phyloP scores from a whole-genome alignment of 35 echinoderm and acorn worm genomes.

The Ptychodera flava region DNA sequence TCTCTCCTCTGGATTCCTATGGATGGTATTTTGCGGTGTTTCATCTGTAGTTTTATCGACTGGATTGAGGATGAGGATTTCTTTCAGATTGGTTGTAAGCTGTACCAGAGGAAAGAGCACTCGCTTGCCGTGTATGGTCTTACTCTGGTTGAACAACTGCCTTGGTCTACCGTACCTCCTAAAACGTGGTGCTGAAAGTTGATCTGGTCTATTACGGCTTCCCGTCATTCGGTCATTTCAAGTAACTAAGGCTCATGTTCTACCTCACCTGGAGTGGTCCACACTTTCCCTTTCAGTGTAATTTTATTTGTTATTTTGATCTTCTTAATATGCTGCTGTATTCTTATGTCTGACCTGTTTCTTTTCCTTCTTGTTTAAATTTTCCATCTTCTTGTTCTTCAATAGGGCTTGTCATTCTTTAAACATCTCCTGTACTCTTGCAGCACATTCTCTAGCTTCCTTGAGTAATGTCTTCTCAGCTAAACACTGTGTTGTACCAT shows the following conservation, averaged over 20 bases:
- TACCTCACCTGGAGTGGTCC: background rate
- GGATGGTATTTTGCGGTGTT: background rate
- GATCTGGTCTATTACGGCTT: background rate
- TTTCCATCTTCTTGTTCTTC: background rate
- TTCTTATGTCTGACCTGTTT: conserved; percentile 8
- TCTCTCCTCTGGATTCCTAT: background rate
- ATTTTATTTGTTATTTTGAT: conserved; percentile 24
- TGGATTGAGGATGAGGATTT: background rate
- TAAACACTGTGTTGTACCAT: background rate
- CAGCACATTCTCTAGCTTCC: conserved; percentile 1
- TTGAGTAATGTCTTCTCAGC: conserved; percentile 6
- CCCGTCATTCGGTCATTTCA: background rate
- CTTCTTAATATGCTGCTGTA: background rate
- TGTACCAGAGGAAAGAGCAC: background rate
- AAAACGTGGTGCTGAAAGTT: background rate
- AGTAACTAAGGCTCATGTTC: background rate
- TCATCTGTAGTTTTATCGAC: background rate
- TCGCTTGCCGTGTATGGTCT: background rate
- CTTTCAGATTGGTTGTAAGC: background rate
- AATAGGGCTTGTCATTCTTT: background rate
- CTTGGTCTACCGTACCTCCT: background rate
- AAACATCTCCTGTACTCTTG: background rate
- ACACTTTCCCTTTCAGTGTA: conserved; percentile 9
- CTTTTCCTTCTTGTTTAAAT: background rate
- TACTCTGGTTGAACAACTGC: background rate